Evolutionary conservation across 1,140 invertebrate genomes (phyloP).

Genomic region (Heliconius hewitsoni): DNA sequence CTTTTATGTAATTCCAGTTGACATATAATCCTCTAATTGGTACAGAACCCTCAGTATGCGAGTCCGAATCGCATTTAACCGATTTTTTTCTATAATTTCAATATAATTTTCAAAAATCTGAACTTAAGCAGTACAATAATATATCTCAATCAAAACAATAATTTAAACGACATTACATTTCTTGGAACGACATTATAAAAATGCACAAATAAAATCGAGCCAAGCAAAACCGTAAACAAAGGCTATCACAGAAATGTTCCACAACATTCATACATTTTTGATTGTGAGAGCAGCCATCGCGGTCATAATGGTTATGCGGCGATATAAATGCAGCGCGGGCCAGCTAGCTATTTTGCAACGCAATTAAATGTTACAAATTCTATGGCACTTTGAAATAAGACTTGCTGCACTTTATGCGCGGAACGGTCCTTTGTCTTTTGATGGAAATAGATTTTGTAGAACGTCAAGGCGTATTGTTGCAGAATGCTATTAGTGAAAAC

Average conservation of each 20-base stretch:
- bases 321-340: constrained; percentile 31
- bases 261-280: constrained; percentile 26
- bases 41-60: too few relatives aligned
- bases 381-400: constrained; percentile 58
- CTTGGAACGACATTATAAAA: not conserved
- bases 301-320: constrained; percentile 35
- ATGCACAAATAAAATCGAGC: not conserved
- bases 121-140: too few relatives aligned
- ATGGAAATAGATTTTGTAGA: constrained; percentile 46
- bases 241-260: not conserved
- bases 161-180: not conserved
- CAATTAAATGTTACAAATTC: constrained; percentile 67
- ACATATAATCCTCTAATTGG: too few relatives aligned
- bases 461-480: constrained; percentile 11
- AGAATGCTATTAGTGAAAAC: not conserved
- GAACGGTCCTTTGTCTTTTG: constrained; percentile 45
- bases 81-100: too few relatives aligned
- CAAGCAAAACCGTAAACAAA: not conserved
- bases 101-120: too few relatives aligned
- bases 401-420: constrained; percentile 40
- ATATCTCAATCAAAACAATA: too few relatives aligned
- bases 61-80: too few relatives aligned
- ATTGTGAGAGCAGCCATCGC: constrained; percentile 28
- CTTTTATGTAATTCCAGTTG: too few relatives aligned
- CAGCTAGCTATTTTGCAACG: constrained; percentile 37